Base-by-base conservation (phyloP, 2,113 vertebrate species). In the Atlantisia rogersi region DNA sequence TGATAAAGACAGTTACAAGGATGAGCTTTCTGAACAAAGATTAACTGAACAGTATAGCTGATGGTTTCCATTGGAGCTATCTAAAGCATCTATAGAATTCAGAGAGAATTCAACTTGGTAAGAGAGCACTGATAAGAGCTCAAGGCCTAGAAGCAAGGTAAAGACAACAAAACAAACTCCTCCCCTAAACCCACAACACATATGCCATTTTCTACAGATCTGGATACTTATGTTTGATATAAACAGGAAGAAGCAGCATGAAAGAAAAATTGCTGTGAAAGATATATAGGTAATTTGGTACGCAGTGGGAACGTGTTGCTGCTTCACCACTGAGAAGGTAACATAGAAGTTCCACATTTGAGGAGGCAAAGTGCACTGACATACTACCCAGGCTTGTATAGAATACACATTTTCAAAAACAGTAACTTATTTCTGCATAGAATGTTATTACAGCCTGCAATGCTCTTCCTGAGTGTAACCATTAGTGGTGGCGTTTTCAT, bases 361-460 rank as follows among this genome's bases (percentile, higher is more conserved):
- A 80, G 37, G 39, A 82, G 15, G 42, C 15, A 87, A 81, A 90
- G 35, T n/a, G 12, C 32, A 87, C 68, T 73, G 70, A 68, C 44
- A 12, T 69, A 82, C 53, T 80, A 65, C 29, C n/a, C 44, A 73
- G 39, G 28, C 44, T 79, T 82, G 15, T 37, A 53, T 5, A 76
- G 63, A 88, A 28, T 10, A 93, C 18, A 60, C 14, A 53, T 93
- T 95, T 92, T 85, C 48, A 65, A 82, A 94, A 93, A 68, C n/a
- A 90, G 85, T 62, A n/a, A 8, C 58, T 82, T 90, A 69, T 16
- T 82, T 94, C 76, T 86, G 37, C 48, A 76, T 44, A 56, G 67
- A 85, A 90, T n/a, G 37, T 44, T 86, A 50, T 80, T 96, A 94
- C 28, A 88, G 55, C 44, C 68, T 70, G 37, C n/a, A 86, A 42